Evolutionary conservation across 2,797 vertebrate species (phyloP), one percentile per base, ranked within the genome.

Genomic region (Scolopax bukidnonensis): DNA sequence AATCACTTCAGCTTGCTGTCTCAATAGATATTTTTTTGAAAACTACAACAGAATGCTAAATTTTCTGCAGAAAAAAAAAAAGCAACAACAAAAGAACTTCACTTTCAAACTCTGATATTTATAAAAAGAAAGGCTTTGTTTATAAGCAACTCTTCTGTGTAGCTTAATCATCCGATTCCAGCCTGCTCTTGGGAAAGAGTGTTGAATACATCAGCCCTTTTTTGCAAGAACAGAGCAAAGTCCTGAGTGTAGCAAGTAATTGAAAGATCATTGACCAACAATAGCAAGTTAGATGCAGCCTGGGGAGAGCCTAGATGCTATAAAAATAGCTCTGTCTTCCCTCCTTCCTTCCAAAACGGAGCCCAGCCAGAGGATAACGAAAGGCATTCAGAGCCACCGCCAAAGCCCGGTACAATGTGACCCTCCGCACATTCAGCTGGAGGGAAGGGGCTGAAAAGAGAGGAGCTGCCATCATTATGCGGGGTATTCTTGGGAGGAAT

Each of bases 201-300:
- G 8, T 32, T 80, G 83, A 92, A 91, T 70, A 41, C 32, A 83
- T 74, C 68, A 76, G 74, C 45, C 57, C 57, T 41, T 87, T 90
- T 79, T 76, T 68, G 21, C 63, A 68, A 71, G 71, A 65, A 40
- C 41, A 65, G 84, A 80, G 57, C 68, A 27, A 92, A 92, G 68
- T 90, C 84, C 90, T 12, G 9, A 83, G 64, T 6, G 16, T 51
- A 90, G 53, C 73, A 77, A 96, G 81, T 68, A 74, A 89, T 36
- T 93, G 75, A 89, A 85, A 93, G 91, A 83, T 84, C 68, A 13
- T 75, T 89, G 87, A 77, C 53, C 73, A 38, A 95, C 92, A 91
- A 69, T 18, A 84, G 64, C 32, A 45, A 75, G 89, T 87, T 48
- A 64, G 84, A 67, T 32, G 56, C 88, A 54, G 85, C 73, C 70